A percentile compares a stretch with the other conserved stretches of the same genome.
Evolutionary conservation across 1,140 invertebrate species (phyloP).

Genomic region (Lepidurus arcticus): DNA sequence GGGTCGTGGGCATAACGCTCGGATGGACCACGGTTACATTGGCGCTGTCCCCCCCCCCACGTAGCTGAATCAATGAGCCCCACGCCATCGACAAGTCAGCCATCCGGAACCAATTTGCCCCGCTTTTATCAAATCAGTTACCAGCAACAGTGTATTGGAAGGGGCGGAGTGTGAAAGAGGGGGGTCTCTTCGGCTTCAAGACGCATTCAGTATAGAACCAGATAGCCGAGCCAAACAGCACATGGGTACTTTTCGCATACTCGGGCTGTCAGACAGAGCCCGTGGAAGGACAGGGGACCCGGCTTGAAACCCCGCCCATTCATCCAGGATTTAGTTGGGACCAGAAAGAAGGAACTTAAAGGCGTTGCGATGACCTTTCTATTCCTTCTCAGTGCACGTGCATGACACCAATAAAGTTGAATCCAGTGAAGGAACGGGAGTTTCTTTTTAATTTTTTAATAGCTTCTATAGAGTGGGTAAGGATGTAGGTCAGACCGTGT

Average conservation of each 20-base stretch:
- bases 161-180: neutral
- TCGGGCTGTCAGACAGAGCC: neutral
- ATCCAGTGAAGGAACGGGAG: neutral
- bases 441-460: neutral
- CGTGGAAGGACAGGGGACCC: too few relatives aligned
- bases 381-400: neutral
- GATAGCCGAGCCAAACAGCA: neutral
- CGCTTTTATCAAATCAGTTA: neutral
- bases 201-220: neutral
- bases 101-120: neutral
- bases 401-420: neutral
- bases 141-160: neutral
- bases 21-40: neutral
- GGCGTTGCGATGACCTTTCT: neutral
- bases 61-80: neutral
- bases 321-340: neutral
- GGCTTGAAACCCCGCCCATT: neutral
- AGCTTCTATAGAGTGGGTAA: neutral
- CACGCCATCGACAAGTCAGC: slow-evolving; percentile 1
- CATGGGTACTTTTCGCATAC: neutral
- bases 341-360: neutral
- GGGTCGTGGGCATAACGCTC: too few relatives aligned
- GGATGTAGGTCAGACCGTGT: neutral
- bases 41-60: neutral
- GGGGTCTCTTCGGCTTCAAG: neutral